Evolutionary conservation across 2,113 vertebrate species (phyloP), one percentile per base, ranked within the genome.

Genomic region (Barbus barbus): DNA sequence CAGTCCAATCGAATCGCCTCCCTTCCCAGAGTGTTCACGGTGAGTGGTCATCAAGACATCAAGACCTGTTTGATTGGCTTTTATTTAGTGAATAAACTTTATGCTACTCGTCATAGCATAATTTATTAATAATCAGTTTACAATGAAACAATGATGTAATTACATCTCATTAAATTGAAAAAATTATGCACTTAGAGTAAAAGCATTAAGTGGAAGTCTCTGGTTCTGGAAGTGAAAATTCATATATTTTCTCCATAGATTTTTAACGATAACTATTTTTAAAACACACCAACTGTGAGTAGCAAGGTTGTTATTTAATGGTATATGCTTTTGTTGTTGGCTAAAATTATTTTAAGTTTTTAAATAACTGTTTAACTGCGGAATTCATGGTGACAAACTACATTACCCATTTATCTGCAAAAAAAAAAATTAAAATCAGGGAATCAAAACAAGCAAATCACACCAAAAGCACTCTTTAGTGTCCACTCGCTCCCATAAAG

Each of bases 1-100:
- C 95, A 96, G 53, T 88, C 95, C 71, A 95, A 94, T 90, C 94
- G 95, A 93, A 92, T 98, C 88, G 91, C 94, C 0, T 96, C 96
- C 22, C 93, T 98, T 90, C 93, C 96, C 14, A 93, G 96, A 90
- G 90, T 94, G 0, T 94, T 92, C 86, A 94, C 92, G 87, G 98
- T 99, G 94, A 98, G 93, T 94, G 24, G 41, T 44, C 41, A n/a
- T 44, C 41, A 85, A 28, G n/a, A 61, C 67, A 74, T 88, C 53
- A 75, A 73, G 71, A 69, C 75, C 31, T 41, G 24, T 78, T 67
- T 41, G n/a, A 76, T 26, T n/a, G 6, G 0, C 31, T 44, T 44
- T 44, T 12, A 1, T 41, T 48, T 71, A 1, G 24, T 1, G 7
- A 48, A 38, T n/a, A 13, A 31, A 33, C 48, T 8, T 83, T 75